phyloP scores from a whole-genome alignment of 2,797 vertebrate species.

The Rhinogobio ventralis region DNA sequence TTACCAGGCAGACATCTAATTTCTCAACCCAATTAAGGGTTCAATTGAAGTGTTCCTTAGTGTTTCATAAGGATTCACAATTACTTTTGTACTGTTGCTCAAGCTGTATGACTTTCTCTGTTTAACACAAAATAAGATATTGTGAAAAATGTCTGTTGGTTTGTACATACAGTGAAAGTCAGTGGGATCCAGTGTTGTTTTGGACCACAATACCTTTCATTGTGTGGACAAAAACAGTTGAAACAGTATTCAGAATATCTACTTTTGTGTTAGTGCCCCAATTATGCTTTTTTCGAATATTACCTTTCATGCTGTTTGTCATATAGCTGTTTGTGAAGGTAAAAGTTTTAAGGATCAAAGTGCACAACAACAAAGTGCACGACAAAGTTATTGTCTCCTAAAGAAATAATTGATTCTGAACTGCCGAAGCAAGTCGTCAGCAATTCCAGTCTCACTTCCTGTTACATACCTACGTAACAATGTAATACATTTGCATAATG shows the following conservation, averaged over 20 bases:
- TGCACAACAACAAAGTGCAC: too few relatives aligned
- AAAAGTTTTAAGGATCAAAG: background rate
- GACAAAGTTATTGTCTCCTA: background rate
- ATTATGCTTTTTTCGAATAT: background rate
- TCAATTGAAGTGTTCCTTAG: constrained; percentile 60
- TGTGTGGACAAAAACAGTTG: background rate
- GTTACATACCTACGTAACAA: background rate
- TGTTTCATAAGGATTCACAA: background rate
- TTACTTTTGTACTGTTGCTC: background rate
- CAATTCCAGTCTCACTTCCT: background rate
- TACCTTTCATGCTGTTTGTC: background rate
- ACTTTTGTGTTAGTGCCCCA: background rate
- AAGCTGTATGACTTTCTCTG: background rate
- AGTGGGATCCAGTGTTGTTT: background rate
- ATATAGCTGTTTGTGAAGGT: background rate
- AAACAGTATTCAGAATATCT: background rate
- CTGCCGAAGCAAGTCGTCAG: background rate
- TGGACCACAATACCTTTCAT: background rate
- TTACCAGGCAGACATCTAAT: constrained; percentile 70
- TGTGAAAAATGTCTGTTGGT: background rate
- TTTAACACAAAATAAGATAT: background rate
- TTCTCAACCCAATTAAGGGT: background rate
- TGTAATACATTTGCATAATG: background rate
- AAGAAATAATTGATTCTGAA: background rate
- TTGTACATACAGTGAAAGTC: background rate